Percentiles rank a stretch among this genome's conserved stretches.
Evolutionary conservation across 2,797 vertebrate species (phyloP).

Genomic region (Morelia viridis): DNA sequence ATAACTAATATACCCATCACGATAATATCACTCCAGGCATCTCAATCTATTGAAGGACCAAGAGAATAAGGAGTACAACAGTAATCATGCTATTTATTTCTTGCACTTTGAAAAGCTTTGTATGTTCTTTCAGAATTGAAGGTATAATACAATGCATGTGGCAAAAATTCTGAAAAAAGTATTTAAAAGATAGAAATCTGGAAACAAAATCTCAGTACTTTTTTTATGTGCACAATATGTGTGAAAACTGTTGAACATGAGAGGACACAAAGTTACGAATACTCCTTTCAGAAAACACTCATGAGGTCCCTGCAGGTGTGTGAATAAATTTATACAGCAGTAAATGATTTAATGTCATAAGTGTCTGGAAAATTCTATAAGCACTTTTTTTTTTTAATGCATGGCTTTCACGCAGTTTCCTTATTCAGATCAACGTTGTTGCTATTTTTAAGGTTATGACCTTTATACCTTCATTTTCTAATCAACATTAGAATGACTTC

Average conservation of each 20-base stretch:
- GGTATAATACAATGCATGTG: neutral
- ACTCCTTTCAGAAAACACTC: neutral
- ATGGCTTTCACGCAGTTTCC: rapidly evolving
- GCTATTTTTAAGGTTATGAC: neutral
- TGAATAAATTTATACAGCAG: neutral
- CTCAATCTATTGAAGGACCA: neutral
- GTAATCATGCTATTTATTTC: neutral
- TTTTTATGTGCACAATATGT: neutral
- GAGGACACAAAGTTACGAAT: neutral
- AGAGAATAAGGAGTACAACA: neutral
- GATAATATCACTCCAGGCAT: neutral
- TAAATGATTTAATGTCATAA: neutral
- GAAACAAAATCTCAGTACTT: neutral
- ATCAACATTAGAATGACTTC: neutral
- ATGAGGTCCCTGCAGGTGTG: neutral
- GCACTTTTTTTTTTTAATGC: neutral
- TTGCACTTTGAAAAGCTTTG: neutral
- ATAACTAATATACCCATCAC: neutral
- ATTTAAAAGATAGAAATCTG: neutral
- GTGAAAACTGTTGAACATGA: neutral
- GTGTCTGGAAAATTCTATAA: slow-evolving; percentile 6
- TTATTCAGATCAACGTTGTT: neutral
- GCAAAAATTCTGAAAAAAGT: neutral
- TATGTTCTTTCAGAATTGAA: neutral
- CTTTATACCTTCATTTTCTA: slow-evolving; percentile 10